These are phyloP conservation scores for Limnothrissa miodon DNA, from an alignment of 2,113 vertebrate genomes.

Conservation along the genomic window DNA sequence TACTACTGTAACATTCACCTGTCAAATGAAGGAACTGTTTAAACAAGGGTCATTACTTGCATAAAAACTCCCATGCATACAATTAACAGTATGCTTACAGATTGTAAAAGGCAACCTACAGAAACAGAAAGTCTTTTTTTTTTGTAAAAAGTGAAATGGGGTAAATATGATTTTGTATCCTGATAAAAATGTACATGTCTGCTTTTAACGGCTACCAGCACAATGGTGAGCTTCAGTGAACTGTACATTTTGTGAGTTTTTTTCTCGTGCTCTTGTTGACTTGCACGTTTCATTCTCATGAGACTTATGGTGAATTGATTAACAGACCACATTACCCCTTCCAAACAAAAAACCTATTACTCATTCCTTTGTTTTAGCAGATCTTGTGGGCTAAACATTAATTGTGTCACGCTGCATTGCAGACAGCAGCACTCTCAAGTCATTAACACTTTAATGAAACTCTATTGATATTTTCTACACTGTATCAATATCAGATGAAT, in stretches of 20 bases:
- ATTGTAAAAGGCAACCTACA: background rate
- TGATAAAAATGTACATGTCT: background rate
- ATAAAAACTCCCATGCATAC: background rate
- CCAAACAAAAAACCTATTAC: constrained; percentile 60
- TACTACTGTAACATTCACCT: constrained; percentile 14
- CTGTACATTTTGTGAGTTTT: background rate
- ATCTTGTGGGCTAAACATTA: constrained; percentile 62
- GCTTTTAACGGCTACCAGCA: background rate
- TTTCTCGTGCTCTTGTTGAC: background rate
- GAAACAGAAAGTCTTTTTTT: background rate
- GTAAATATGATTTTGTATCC: constrained; percentile 18
- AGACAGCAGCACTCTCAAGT: constrained; percentile 46
- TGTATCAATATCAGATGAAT: constrained; percentile 64
- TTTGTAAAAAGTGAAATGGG: background rate
- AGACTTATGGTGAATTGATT: constrained; percentile 56
- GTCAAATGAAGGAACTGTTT: background rate
- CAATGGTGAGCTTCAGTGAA: background rate
- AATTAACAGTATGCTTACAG: background rate
- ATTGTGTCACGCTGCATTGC: constrained; percentile 60
- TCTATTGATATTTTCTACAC: constrained; percentile 57
- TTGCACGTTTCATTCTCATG: constrained; percentile 30
- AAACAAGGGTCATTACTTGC: background rate
- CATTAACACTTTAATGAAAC: constrained; percentile 62
- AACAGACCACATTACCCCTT: constrained; percentile 51
- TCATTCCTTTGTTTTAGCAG: constrained; percentile 43